Percentiles rank a stretch among this genome's conserved stretches.
These are phyloP conservation scores for Orius laevigatus DNA, from an alignment of 1,140 invertebrate genomes.

Conservation along the genomic window DNA sequence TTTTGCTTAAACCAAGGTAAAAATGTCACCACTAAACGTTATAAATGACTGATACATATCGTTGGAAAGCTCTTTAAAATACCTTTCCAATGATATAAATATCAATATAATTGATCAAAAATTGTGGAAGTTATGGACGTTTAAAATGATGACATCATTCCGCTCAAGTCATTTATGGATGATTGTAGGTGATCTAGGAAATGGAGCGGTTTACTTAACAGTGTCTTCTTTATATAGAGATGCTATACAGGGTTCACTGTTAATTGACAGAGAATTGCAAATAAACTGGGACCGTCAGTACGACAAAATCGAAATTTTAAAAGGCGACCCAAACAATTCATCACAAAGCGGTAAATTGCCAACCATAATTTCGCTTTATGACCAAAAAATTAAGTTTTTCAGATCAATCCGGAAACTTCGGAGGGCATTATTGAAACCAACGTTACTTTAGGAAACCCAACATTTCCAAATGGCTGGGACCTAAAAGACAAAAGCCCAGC, in stretches of 20 bases:
- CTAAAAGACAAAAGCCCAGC: not conserved
- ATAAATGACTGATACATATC: too few relatives aligned
- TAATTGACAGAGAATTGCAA: conserved; percentile 31
- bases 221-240: conserved; percentile 29
- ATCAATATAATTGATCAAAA: too few relatives aligned
- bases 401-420: not conserved
- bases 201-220: conserved; percentile 20
- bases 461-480: conserved; percentile 34
- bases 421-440: conserved; percentile 24
- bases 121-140: too few relatives aligned
- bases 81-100: too few relatives aligned
- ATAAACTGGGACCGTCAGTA: conserved; percentile 30
- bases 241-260: conserved; percentile 22
- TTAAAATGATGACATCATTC: too few relatives aligned
- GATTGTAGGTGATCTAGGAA: too few relatives aligned
- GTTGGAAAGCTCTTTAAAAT: too few relatives aligned
- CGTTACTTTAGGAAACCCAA: conserved; percentile 30
- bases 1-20: too few relatives aligned
- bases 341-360: conserved; percentile 11
- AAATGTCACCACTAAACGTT: too few relatives aligned
- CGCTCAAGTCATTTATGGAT: too few relatives aligned
- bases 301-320: conserved; percentile 19
- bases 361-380: not conserved
- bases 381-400: not conserved
- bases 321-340: conserved; percentile 11